Base-by-base conservation (phyloP, 1,140 invertebrate genomes). In the Sipha flava region DNA sequence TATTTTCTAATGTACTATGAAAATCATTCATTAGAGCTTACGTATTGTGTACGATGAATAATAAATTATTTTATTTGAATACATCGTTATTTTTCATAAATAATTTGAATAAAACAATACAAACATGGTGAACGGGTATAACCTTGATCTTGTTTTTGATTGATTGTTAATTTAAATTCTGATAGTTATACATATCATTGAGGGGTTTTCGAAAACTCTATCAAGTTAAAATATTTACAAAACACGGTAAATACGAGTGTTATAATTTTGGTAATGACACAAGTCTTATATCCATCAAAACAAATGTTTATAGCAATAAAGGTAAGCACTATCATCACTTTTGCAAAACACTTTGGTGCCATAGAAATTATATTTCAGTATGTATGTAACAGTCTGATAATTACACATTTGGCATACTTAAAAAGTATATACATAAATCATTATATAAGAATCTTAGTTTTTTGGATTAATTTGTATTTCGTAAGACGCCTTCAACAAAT, bases 231-330 rank as follows among this genome's bases (percentile, higher is more conserved):
- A 68, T 68, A 68, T 68, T 70, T 43, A 45, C 64, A 40, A 45
- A 9, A 9, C 6, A 47, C 40, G 23, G 23, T 14, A 47, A 47
- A 70, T 26, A 29, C 2, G 43, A 29, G 16, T 47, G 47, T 70
- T 47, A 43, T 43, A 45, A 47, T 70, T 70, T 70, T n/a, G 66
- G 23, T 70, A 70, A 70, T 70, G 40, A 70, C 23, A 47, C 45
- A 70, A 70, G 66, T 70, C 47, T 70, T 29, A 7, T 21, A 10
- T 6, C 64, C 12, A 26, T 21, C 40, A 26, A 68, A 68, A 68
- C 64, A 40, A 45, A 68, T 68, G 64, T 10, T 70, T 66, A 66
- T 43, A 66, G 34, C n/a, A 43, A 14, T 47, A 47, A 45, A 70
- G 40, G 23, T 68, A 45, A 68, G 40, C 26, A 45, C 26, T 29